Conservation (phyloP, 2,113 vertebrate species). For the Sciurus niger region DNA sequence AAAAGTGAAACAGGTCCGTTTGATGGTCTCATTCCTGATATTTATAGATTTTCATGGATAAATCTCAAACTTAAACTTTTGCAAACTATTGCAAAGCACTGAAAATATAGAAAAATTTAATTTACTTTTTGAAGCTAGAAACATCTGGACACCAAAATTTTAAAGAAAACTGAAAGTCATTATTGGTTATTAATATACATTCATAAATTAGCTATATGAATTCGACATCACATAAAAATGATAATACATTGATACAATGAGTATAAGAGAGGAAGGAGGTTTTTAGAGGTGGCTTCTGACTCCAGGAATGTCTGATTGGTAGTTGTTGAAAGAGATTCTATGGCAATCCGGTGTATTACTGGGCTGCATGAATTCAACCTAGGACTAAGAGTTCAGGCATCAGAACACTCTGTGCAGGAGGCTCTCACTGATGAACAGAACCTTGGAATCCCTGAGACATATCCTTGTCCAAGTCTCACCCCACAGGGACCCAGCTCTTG, state of each 20-base stretch:
- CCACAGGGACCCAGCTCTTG: conserved; percentile 85
- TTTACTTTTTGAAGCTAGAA: not conserved
- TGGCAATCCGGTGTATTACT: conserved; percentile 84
- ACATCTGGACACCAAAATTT: not conserved
- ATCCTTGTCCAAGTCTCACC: conserved; percentile 84
- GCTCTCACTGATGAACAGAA: conserved; percentile 85
- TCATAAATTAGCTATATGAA: not conserved
- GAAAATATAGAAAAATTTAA: not conserved
- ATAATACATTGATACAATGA: conserved; percentile 84
- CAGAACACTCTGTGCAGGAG: conserved; percentile 79
- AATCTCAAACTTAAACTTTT: not conserved
- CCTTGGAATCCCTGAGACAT: conserved; percentile 84
- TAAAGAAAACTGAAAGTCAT: not conserved
- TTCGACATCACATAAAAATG: not conserved
- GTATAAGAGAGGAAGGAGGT: conserved; percentile 89
- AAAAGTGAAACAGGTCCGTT: too few species aligned
- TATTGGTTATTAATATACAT: not conserved
- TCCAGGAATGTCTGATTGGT: conserved; percentile 85
- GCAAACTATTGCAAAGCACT: not conserved
- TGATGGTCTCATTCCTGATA: not conserved
- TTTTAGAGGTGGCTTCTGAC: conserved; percentile 84
- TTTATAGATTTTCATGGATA: not conserved
- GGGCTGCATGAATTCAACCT: conserved; percentile 83
- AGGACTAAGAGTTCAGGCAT: conserved; percentile 81
- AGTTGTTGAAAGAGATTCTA: conserved; percentile 86